These are phyloP conservation scores for Miltochrista miniata DNA, from an alignment of 2,888 invertebrate species.

Conservation along the genomic window DNA sequence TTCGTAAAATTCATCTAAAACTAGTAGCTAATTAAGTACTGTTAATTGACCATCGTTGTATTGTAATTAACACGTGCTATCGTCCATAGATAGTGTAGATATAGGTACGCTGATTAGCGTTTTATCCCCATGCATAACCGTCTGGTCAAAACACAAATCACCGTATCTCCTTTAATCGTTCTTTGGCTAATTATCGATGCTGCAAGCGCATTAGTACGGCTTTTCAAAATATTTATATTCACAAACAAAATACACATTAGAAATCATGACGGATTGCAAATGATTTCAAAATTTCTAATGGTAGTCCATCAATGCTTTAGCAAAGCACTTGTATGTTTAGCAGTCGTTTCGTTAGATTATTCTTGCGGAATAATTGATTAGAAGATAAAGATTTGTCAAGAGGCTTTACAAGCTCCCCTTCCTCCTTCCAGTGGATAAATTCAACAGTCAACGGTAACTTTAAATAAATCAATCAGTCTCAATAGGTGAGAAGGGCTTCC, in stretches of 20 bases:
- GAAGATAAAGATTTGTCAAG: conserved; percentile 17
- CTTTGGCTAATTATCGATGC: background rate
- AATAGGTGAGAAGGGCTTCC: background rate
- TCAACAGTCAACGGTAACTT: conserved; percentile 16
- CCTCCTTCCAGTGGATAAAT: conserved; percentile 10
- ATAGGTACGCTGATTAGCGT: background rate
- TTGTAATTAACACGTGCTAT: too few relatives aligned
- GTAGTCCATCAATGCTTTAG: conserved; percentile 12
- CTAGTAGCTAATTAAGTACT: too few relatives aligned
- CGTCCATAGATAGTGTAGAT: too few relatives aligned
- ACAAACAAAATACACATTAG: background rate
- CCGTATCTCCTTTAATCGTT: too few relatives aligned
- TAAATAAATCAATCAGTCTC: conserved; percentile 3
- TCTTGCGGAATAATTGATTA: conserved; percentile 28
- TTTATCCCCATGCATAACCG: background rate
- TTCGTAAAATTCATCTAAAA: too few relatives aligned
- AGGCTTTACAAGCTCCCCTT: conserved; percentile 10
- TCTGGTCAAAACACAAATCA: too few relatives aligned
- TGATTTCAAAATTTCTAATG: conserved; percentile 12
- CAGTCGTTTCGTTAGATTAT: conserved; percentile 13
- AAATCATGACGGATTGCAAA: conserved; percentile 4
- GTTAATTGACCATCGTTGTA: too few relatives aligned
- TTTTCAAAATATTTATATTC: background rate
- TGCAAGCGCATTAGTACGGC: background rate
- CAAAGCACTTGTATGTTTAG: conserved; percentile 1